These are phyloP conservation scores for Hydriomena furcata DNA, from an alignment of 2,888 invertebrate species.

Conservation along the genomic window DNA sequence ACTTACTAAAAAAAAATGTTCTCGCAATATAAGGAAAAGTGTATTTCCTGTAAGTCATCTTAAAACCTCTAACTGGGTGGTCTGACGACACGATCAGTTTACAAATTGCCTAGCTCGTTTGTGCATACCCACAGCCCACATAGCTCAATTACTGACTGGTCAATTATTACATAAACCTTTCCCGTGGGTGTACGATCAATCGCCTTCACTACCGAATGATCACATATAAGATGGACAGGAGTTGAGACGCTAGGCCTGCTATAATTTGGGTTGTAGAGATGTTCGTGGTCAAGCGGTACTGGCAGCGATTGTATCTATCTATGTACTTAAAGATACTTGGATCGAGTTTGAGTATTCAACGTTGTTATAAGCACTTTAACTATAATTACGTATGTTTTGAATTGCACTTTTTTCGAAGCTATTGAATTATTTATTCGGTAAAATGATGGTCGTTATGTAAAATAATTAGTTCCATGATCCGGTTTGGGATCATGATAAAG, in stretches of 20 bases:
- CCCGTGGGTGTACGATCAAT: slow-evolving; percentile 47
- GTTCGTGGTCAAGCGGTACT: not conserved
- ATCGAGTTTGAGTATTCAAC: slow-evolving; percentile 1
- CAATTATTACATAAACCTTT: slow-evolving; percentile 66
- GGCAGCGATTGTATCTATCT: slow-evolving; percentile 12
- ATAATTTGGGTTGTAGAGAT: not conserved
- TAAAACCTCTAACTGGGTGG: slow-evolving; percentile 55
- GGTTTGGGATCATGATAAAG: slow-evolving; percentile 51
- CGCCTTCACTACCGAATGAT: slow-evolving; percentile 13
- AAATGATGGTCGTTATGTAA: slow-evolving; percentile 49
- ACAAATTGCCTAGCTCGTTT: slow-evolving; percentile 61
- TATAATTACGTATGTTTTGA: slow-evolving; percentile 59
- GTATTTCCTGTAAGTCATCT: too few relatives aligned
- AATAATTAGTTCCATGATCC: slow-evolving; percentile 51
- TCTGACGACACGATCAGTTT: slow-evolving; percentile 51
- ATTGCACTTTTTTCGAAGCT: slow-evolving; percentile 51
- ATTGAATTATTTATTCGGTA: slow-evolving; percentile 56
- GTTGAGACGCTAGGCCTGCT: not conserved
- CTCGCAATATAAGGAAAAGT: not conserved
- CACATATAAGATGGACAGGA: not conserved
- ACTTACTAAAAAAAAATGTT: too few relatives aligned
- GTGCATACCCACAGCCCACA: slow-evolving; percentile 51
- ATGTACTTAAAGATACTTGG: slow-evolving; percentile 37
- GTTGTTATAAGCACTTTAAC: slow-evolving; percentile 37
- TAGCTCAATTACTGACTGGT: slow-evolving; percentile 62